A percentile compares a stretch with the other conserved stretches of the same genome.
Conservation (phyloP, 2,113 vertebrate genomes). For the Strix uralensis region DNA sequence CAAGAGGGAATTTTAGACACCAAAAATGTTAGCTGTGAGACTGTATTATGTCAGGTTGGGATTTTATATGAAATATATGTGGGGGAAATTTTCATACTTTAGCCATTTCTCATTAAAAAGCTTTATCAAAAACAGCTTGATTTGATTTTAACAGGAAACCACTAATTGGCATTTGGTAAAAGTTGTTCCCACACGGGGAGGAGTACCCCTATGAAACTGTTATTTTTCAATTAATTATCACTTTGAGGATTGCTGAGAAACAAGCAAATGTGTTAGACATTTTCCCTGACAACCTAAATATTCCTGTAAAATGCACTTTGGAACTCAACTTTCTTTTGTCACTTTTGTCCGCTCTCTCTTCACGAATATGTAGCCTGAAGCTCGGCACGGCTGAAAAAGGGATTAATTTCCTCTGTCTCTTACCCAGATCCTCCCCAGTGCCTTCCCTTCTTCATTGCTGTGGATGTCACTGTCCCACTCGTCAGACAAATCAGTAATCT, state of each 20-base stretch:
- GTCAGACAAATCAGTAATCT: neutral
- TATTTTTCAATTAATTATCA: slow-evolving; percentile 72
- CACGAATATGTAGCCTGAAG: neutral
- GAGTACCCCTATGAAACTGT: slow-evolving; percentile 64
- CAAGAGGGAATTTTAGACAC: neutral
- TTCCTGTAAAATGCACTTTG: slow-evolving; percentile 45
- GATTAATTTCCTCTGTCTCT: neutral
- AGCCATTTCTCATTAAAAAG: slow-evolving; percentile 65
- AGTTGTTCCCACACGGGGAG: slow-evolving; percentile 57
- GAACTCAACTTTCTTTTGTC: slow-evolving; percentile 33
- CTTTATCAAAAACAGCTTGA: slow-evolving; percentile 57
- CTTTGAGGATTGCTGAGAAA: slow-evolving; percentile 65
- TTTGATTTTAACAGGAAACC: slow-evolving; percentile 60
- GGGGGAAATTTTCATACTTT: slow-evolving; percentile 2
- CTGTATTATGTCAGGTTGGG: neutral
- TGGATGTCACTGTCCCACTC: neutral
- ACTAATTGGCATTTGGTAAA: slow-evolving; percentile 64
- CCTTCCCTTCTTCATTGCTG: neutral
- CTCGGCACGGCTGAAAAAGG: neutral
- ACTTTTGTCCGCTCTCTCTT: neutral
- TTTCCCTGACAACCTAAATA: slow-evolving; percentile 60
- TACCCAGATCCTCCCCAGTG: neutral
- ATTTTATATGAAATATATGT: slow-evolving; percentile 27
- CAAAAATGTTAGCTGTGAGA: slow-evolving; percentile 6
- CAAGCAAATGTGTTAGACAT: slow-evolving; percentile 62